These are phyloP conservation scores for Periophthalmus magnuspinnatus DNA, from an alignment of 2,797 vertebrate species.

Conservation along the genomic window DNA sequence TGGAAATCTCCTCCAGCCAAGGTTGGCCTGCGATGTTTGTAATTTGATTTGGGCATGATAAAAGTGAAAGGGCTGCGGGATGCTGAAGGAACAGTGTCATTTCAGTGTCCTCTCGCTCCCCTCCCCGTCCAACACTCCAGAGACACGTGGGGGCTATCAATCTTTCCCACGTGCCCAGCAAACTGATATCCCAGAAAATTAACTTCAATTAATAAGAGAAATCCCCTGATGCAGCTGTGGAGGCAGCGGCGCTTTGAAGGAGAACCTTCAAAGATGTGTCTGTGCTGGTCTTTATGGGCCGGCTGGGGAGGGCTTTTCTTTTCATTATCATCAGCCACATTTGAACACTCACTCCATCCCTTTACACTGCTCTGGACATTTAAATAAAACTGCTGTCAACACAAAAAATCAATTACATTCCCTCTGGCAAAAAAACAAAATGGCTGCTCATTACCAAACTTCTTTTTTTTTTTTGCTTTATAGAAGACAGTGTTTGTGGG, in stretches of 20 bases:
- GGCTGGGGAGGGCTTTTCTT: conserved; percentile 78
- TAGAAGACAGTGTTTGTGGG: conserved; percentile 42
- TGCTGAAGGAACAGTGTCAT: conserved; percentile 72
- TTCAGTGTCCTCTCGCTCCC: conserved; percentile 71
- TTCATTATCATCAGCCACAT: conserved; percentile 79
- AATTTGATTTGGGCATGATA: conserved; percentile 95
- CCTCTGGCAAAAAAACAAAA: conserved; percentile 62
- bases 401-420: conserved; percentile 53
- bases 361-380: conserved; percentile 49
- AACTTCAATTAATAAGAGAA: conserved; percentile 99
- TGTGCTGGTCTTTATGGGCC: conserved; percentile 87
- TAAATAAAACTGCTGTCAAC: conserved; percentile 68
- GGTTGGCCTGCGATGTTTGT: conserved; percentile 98
- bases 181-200: conserved; percentile 99
- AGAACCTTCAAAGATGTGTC: conserved; percentile 98
- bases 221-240: conserved; percentile 83
- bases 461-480: conserved; percentile 30
- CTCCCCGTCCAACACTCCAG: conserved; percentile 84
- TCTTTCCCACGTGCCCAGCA: conserved; percentile 97
- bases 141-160: conserved; percentile 96
- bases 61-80: conserved; percentile 67
- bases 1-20: conserved; percentile 99
- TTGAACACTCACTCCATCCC: conserved; percentile 56
- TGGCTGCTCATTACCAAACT: conserved; percentile 54
- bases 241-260: conserved; percentile 92